phyloP scores from a whole-genome alignment of 2,888 invertebrate species.

The Euproctis similis region DNA sequence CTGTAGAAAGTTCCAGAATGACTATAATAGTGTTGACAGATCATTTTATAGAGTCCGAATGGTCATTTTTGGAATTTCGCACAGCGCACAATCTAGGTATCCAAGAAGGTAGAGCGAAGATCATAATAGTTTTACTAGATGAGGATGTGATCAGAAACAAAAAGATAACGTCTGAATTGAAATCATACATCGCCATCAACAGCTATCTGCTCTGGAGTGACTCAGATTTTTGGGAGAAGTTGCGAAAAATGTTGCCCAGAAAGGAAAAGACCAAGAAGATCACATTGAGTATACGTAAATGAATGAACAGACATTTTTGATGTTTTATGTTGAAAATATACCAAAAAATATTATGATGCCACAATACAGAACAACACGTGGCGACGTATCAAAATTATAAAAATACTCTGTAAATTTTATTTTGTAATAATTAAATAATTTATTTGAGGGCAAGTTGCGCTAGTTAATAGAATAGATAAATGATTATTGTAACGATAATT shows the following conservation, averaged over 20 bases:
- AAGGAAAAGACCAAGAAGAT: too few relatives aligned
- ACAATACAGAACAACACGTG: too few relatives aligned
- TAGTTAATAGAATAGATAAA: too few relatives aligned
- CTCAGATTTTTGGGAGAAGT: slow-evolving; percentile 1
- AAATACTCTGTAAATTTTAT: too few relatives aligned
- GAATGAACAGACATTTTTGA: too few relatives aligned
- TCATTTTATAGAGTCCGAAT: slow-evolving; percentile 1
- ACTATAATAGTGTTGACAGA: slow-evolving; percentile 1
- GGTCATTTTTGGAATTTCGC: slow-evolving; percentile 1
- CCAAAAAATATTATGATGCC: too few relatives aligned
- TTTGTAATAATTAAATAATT: too few relatives aligned
- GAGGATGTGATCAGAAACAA: neutral
- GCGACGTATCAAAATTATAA: too few relatives aligned
- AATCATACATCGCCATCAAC: neutral
- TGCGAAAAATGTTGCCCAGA: neutral
- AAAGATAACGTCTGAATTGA: neutral
- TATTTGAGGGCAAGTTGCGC: too few relatives aligned
- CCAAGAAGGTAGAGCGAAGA: neutral
- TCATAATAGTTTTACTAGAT: neutral
- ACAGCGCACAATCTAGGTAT: neutral
- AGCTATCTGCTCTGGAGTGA: neutral
- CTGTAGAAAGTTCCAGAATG: slow-evolving; percentile 1
- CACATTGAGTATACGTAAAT: too few relatives aligned
- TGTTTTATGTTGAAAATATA: too few relatives aligned
- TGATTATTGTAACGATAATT: too few relatives aligned